Conservation (phyloP, 2,113 vertebrate species). For the Ictidomys tridecemlineatus region DNA sequence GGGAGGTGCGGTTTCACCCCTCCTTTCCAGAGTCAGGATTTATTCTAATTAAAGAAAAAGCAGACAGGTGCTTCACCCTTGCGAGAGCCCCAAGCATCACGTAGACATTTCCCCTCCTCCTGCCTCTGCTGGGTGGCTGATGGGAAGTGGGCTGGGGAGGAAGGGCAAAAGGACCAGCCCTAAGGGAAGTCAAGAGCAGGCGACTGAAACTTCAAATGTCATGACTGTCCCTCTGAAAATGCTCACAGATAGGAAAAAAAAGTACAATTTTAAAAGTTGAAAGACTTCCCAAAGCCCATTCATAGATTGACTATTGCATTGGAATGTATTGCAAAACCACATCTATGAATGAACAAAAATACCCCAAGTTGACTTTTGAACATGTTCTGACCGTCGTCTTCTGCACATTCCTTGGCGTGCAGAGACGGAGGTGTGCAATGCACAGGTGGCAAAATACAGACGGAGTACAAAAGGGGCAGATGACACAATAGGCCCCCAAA, state of each 20-base stretch:
- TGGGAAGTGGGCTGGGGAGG: too few species aligned
- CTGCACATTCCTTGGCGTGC: constrained; percentile 50
- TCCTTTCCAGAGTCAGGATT: neutral
- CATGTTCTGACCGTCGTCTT: constrained; percentile 55
- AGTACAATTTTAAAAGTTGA: neutral
- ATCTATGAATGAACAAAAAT: constrained; percentile 24
- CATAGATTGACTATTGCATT: constrained; percentile 1
- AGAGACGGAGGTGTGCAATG: constrained; percentile 15
- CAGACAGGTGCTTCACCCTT: neutral
- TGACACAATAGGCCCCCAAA: constrained; percentile 60
- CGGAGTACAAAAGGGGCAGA: constrained; percentile 51
- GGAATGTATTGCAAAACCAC: constrained; percentile 22
- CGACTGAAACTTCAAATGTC: neutral
- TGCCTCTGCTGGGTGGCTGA: neutral
- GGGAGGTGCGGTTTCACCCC: neutral
- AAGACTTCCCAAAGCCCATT: neutral
- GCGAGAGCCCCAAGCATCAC: neutral
- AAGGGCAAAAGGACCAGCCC: neutral
- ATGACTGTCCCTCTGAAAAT: neutral
- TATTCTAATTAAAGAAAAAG: neutral
- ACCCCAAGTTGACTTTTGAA: constrained; percentile 65
- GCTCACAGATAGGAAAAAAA: neutral
- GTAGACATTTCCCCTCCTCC: neutral
- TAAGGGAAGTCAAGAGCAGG: neutral
- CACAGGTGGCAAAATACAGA: neutral